Evolutionary conservation across 2,113 vertebrate genomes (phyloP).

Genomic region (Petroica traversi): DNA sequence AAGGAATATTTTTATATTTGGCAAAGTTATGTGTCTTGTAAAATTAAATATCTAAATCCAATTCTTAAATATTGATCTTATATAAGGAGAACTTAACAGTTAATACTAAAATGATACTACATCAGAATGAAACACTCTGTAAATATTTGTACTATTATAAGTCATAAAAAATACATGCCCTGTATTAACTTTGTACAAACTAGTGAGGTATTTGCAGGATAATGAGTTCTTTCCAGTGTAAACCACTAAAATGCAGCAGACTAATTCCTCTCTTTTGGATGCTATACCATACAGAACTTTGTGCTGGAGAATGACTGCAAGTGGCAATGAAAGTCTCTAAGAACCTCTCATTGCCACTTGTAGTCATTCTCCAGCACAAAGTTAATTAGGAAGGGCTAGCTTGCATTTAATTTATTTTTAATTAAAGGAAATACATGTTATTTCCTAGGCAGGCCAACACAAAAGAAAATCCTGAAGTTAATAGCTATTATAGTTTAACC

Average conservation of each 20-base stretch:
- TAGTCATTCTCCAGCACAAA: not conserved
- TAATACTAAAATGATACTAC: not conserved
- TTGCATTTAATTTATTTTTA: not conserved
- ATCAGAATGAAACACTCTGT: not conserved
- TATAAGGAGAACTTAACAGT: not conserved
- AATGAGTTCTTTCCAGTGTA: not conserved
- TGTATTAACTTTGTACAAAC: constrained; percentile 18
- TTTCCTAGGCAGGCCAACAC: not conserved
- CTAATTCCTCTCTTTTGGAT: not conserved
- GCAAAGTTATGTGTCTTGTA: not conserved
- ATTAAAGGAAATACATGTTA: not conserved
- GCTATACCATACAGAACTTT: not conserved
- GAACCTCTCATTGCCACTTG: not conserved
- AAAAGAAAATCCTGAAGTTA: not conserved
- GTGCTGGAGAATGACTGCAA: no score
- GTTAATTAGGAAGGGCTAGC: not conserved
- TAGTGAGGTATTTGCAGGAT: not conserved
- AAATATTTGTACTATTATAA: constrained; percentile 8
- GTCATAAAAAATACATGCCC: constrained; percentile 37
- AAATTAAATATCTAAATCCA: constrained; percentile 34
- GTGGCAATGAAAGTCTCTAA: not conserved
- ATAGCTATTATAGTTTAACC: not conserved
- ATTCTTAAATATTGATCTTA: constrained; percentile 32
- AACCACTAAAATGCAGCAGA: not conserved
- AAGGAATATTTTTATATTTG: not conserved